Evolutionary conservation across 2,113 vertebrate genomes (phyloP).

Genomic region (Phalacrocorax pelagicus): DNA sequence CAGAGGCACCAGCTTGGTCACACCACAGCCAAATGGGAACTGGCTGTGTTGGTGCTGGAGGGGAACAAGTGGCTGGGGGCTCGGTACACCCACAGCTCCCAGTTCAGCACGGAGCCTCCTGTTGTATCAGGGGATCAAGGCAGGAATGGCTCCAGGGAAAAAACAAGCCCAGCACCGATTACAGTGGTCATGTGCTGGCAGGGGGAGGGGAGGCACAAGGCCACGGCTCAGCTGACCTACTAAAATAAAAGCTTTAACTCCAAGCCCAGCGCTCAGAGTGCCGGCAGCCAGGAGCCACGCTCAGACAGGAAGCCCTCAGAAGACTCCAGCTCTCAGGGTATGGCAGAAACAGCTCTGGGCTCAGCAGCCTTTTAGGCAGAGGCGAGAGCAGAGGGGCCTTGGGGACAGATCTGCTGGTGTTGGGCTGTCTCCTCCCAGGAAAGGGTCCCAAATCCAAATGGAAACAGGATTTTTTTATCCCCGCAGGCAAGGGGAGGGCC

Average conservation of each 20-base stretch:
- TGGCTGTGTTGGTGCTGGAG: fast-evolving
- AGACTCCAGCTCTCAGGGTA: fast-evolving
- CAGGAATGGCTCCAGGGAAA: neutral
- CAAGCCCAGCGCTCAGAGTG: neutral
- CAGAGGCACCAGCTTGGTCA: neutral
- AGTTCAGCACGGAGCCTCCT: neutral
- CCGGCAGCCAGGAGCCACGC: neutral
- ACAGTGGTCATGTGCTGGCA: neutral
- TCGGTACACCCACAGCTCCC: neutral
- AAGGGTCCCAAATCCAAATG: neutral
- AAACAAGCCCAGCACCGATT: neutral
- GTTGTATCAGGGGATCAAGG: neutral
- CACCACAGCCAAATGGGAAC: fast-evolving
- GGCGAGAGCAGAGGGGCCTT: fast-evolving
- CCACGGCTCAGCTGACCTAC: conserved; percentile 32
- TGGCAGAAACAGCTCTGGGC: neutral
- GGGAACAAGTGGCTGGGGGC: neutral
- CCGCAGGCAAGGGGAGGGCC: fast-evolving
- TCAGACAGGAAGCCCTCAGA: fast-evolving
- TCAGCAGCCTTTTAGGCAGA: neutral
- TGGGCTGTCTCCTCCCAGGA: too few relatives aligned
- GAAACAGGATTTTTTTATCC: neutral
- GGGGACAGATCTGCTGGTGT: neutral
- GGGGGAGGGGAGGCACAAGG: conserved; percentile 35
- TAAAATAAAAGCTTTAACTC: neutral